phyloP scores from a whole-genome alignment of 2,888 invertebrate genomes.

The Alitta virens region DNA sequence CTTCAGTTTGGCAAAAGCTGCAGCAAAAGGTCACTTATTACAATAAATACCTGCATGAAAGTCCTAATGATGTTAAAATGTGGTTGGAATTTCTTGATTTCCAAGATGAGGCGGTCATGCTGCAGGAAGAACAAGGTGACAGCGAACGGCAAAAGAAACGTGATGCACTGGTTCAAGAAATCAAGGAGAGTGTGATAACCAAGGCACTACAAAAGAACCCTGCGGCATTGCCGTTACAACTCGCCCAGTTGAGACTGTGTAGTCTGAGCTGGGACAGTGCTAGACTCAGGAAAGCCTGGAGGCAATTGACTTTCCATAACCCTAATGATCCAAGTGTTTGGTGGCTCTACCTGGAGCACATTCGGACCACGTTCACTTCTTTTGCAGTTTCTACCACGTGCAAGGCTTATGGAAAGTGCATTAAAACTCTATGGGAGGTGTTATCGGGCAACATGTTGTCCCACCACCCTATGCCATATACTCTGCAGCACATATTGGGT shows the following conservation, averaged over 20 bases:
- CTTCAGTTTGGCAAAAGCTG: background rate
- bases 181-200: slow-evolving; percentile 56
- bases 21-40: slow-evolving; percentile 30
- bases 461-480: slow-evolving; percentile 39
- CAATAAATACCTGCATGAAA: slow-evolving; percentile 49
- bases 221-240: slow-evolving; percentile 47
- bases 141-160: background rate
- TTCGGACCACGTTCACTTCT: slow-evolving; percentile 49
- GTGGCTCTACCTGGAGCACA: slow-evolving; percentile 52
- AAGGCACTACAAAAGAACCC: slow-evolving; percentile 56
- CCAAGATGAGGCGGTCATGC: slow-evolving; percentile 45
- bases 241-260: slow-evolving; percentile 50
- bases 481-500: slow-evolving; percentile 46
- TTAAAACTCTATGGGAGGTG: slow-evolving; percentile 46
- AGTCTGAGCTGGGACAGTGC: slow-evolving; percentile 47
- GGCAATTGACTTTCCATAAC: slow-evolving; percentile 54
- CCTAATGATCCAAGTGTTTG: slow-evolving; percentile 54
- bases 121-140: background rate
- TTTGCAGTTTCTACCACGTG: slow-evolving; percentile 49
- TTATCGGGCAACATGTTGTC: slow-evolving; percentile 51
- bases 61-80: slow-evolving; percentile 49
- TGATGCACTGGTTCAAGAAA: slow-evolving; percentile 45
- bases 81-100: slow-evolving; percentile 59
- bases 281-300: slow-evolving; percentile 53
- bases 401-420: slow-evolving; percentile 52